Evolutionary conservation across 2,797 vertebrate genomes (phyloP), one percentile per base, ranked within the genome.

Genomic region (Takifugu ocellatus): DNA sequence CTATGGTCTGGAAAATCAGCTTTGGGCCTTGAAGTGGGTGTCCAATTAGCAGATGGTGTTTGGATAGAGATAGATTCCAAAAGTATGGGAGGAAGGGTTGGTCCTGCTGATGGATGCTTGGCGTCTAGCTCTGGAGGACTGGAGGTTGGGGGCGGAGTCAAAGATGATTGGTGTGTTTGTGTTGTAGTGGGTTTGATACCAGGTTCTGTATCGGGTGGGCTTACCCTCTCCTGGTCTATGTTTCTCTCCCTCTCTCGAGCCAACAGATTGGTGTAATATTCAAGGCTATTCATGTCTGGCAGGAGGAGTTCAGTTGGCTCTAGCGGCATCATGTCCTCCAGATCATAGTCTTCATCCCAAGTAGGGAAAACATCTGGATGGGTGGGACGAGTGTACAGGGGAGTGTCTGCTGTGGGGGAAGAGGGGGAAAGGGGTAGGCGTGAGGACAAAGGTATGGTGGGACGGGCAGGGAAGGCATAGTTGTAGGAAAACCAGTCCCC

Each of bases 401-500:
- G 68, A 24, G 69, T 29, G 14, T 74, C 74, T 1, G 62, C 49
- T 57, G 78, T 64, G 5, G 84, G 72, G 11, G 89, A 72, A 16
- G 88, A 63, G 39, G 86, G 65, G 31, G 66, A 58, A 63, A 69
- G 6, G 15, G 0, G 36, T 31, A 81, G 63, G 39, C 57, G 85
- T n/a, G 94, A 94, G 48, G 92, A 91, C 2, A 95, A 83, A 0
- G 90, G 82, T 26, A 92, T 76, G 0, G 91, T 63, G 1, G 91
- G 93, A n/a, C 93, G 90, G 10, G 88, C 77, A 1, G 93, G 93
- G 74, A 94, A 95, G 68, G 84, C 68, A 0, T 91, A 94, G 78
- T 94, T 89, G 47, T 94, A 94, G 21, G 83, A 86, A 33, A 86
- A 65, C 73, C 79, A 86, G 47, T 81, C 70, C 0, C 46, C 79